Evolutionary conservation across 2,797 vertebrate genomes (phyloP), one percentile per base, ranked within the genome.

Genomic region (Chaetophractus vellerosus): DNA sequence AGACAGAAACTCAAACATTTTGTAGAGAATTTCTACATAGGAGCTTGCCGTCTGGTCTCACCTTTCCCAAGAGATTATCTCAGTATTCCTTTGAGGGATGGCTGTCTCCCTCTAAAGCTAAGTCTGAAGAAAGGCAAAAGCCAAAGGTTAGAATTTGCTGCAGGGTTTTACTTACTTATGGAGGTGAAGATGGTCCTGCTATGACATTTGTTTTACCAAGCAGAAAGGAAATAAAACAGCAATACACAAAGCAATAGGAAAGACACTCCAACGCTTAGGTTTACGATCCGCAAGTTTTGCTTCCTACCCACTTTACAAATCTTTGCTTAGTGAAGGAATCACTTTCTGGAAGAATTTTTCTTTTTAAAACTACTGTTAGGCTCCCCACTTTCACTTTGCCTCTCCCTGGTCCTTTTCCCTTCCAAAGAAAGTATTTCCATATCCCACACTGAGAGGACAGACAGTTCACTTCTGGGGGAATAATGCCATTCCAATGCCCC

Each of bases 51-150:
- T 5, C 71, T 28, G 12, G 10, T 69, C 88, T 92, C 36, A 63
- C 26, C 52, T 95, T 95, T 24, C 15, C 4, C 11, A 78, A 86
- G 33, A 81, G 26, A 59, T 83, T 7, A 50, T 41, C 38, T 96
- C 26, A n/a, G 50, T 38, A 12, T 48, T 31, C n/a, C 91, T 14
- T 78, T 63, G 64, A 72, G 33, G 38, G 4, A 68, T 59, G n/a
- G n/a, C 16, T 63, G 18, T 1, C 2, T 6, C 2, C 2, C 5
- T 50, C 11, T 23, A 5, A 41, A 55, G 8, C 12, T 80, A 36
- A 82, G 21, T 61, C 5, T 26, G 36, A 66, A 26, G 36, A 87
- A 90, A 96, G 50, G 59, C 23, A 74, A 94, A 86, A 84, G 8
- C n/a, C 33, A 84, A 57, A 69, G 16, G 2, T 88, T 80, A 72